phyloP scores from a whole-genome alignment of 1,140 invertebrate species.

The Drosophila nebulosa region DNA sequence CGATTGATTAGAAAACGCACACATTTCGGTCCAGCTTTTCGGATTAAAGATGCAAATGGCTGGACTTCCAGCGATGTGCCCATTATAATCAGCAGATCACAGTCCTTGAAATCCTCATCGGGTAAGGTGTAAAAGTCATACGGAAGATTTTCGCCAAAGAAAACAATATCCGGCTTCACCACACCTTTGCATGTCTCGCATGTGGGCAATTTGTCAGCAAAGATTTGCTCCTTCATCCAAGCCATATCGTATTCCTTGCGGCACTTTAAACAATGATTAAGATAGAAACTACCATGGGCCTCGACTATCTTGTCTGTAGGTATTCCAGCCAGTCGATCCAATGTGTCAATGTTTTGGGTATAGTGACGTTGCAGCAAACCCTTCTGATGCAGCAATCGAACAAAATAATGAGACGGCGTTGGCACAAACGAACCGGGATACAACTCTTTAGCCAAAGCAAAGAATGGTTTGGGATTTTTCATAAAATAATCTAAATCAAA shows the following conservation, averaged over 20 bases:
- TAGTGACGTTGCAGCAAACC: conserved; percentile 91
- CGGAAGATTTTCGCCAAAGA: conserved; percentile 95
- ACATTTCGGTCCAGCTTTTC: conserved; percentile 85
- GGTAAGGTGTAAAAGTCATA: conserved; percentile 86
- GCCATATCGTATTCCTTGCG: conserved; percentile 87
- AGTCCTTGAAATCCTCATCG: conserved; percentile 89
- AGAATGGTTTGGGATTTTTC: conserved; percentile 93
- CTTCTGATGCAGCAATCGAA: conserved; percentile 90
- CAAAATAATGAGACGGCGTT: conserved; percentile 92
- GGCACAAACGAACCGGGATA: conserved; percentile 91
- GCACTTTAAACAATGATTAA: conserved; percentile 92
- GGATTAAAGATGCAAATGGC: conserved; percentile 95
- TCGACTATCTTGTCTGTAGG: conserved; percentile 93
- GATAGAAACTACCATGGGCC: conserved; percentile 96
- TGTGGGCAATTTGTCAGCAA: conserved; percentile 87
- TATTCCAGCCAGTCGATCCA: conserved; percentile 94
- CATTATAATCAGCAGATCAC: conserved; percentile 96
- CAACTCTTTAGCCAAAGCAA: conserved; percentile 92
- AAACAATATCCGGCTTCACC: conserved; percentile 97
- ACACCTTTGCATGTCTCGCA: conserved; percentile 87
- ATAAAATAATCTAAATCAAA: conserved; percentile 94
- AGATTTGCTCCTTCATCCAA: conserved; percentile 90
- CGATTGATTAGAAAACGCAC: conserved; percentile 93
- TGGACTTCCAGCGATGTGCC: conserved; percentile 97
- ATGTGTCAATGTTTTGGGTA: conserved; percentile 96